A percentile compares a stretch with the other conserved stretches of the same genome.
Evolutionary conservation across 1,140 invertebrate species (phyloP).

Genomic region (Tenebrio molitor): DNA sequence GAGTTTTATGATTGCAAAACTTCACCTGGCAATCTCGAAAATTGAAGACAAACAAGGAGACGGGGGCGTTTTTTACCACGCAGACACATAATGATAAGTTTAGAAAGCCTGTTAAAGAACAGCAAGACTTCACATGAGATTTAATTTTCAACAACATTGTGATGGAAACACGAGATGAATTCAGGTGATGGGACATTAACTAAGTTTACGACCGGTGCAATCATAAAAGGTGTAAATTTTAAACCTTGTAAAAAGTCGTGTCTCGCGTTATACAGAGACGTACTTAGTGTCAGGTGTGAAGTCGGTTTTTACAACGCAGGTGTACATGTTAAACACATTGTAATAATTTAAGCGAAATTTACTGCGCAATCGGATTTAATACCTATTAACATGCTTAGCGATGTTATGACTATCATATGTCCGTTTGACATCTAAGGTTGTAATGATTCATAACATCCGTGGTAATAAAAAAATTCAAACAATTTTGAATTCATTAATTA

Average conservation of each 20-base stretch:
- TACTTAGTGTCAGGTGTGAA: conserved; percentile 5
- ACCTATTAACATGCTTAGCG: too few species aligned
- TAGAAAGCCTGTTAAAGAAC: conserved; percentile 42
- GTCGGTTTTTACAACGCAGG: too few species aligned
- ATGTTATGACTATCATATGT: too few species aligned
- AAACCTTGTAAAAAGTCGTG: conserved; percentile 48
- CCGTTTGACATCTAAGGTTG: too few species aligned
- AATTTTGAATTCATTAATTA: too few species aligned
- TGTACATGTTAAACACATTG: too few species aligned
- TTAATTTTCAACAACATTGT: conserved; percentile 51
- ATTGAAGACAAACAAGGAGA: conserved; percentile 6
- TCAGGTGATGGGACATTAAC: conserved; percentile 49
- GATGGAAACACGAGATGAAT: conserved; percentile 47
- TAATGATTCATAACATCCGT: too few species aligned
- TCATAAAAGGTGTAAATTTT: conserved; percentile 52
- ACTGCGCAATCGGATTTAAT: too few species aligned
- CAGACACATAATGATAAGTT: conserved; percentile 47
- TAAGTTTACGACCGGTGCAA: conserved; percentile 49
- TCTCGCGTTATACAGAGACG: background rate
- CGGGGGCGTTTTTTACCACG: conserved; percentile 6
- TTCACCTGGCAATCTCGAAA: conserved; percentile 15
- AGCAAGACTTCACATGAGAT: conserved; percentile 42
- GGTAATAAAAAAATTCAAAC: too few species aligned
- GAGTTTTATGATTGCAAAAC: conserved; percentile 36
- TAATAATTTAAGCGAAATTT: too few species aligned